Percentiles rank a stretch among this genome's conserved stretches.
These are phyloP conservation scores for Platanista minor DNA, from an alignment of 2,113 vertebrate species.

Conservation along the genomic window DNA sequence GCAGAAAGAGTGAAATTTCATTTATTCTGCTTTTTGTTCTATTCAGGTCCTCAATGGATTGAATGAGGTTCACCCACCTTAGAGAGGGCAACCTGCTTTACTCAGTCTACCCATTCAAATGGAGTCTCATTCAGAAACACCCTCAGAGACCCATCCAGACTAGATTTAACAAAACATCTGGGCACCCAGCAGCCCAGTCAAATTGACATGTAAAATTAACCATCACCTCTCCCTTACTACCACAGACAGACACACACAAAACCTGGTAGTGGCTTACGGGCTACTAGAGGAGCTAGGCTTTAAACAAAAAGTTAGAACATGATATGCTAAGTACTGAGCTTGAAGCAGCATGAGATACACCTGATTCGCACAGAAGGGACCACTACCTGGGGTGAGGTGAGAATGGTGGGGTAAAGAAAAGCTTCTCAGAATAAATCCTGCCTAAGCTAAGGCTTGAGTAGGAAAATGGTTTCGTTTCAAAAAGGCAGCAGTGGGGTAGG, in stretches of 20 bases:
- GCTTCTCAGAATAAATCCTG: neutral
- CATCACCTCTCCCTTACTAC: neutral
- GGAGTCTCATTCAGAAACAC: neutral
- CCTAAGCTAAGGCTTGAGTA: neutral
- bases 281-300: neutral
- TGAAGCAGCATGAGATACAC: fast-evolving
- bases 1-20: neutral
- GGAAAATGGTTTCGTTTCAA: neutral
- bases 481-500: neutral
- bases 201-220: neutral
- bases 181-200: neutral
- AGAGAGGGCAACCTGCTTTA: neutral
- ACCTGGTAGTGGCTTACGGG: neutral
- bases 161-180: neutral
- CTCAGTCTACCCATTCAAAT: neutral
- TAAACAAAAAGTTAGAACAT: neutral
- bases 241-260: neutral
- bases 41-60: neutral
- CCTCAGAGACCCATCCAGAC: neutral
- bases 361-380: neutral
- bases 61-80: neutral
- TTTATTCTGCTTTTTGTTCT: neutral
- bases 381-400: fast-evolving
- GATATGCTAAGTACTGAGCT: neutral
- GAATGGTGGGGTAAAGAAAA: neutral